Evolutionary conservation across 1,140 invertebrate species (phyloP).

Genomic region (Onthophagus taurus): DNA sequence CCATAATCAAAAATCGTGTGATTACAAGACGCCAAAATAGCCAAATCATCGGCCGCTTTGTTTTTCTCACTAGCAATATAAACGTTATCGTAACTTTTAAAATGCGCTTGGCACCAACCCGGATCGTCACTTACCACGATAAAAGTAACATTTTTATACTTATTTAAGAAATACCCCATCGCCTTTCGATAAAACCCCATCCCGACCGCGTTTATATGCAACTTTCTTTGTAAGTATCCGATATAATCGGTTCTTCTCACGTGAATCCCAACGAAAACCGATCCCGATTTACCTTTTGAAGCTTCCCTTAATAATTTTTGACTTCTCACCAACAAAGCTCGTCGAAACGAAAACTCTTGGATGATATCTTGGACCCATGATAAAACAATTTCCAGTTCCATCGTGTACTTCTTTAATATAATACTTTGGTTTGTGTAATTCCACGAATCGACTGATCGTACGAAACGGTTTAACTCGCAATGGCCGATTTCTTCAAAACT

Average conservation of each 20-base stretch:
- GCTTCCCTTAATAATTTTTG: conserved; percentile 38
- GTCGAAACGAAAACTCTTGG: conserved; percentile 46
- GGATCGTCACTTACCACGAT: conserved; percentile 54
- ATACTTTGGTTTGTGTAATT: conserved; percentile 51
- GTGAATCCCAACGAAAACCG: conserved; percentile 48
- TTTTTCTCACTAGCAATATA: conserved; percentile 41
- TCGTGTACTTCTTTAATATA: conserved; percentile 46
- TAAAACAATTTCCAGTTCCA: conserved; percentile 46
- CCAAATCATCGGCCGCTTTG: conserved; percentile 50
- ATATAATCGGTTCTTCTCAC: conserved; percentile 52
- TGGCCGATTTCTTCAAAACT: conserved; percentile 46
- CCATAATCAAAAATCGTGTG: conserved; percentile 61
- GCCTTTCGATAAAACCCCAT: conserved; percentile 45
- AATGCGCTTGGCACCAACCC: conserved; percentile 46
- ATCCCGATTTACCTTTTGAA: conserved; percentile 24
- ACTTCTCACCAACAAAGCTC: conserved; percentile 40
- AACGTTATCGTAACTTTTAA: conserved; percentile 40
- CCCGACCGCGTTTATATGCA: conserved; percentile 41
- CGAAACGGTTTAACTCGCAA: conserved; percentile 42
- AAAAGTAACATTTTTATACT: conserved; percentile 45
- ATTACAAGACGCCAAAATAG: conserved; percentile 53
- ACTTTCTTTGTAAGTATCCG: conserved; percentile 44
- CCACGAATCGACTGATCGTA: conserved; percentile 46
- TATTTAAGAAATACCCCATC: conserved; percentile 46
- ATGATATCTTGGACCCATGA: conserved; percentile 47